Evolutionary conservation across 2,888 invertebrate species (phyloP), one percentile per base, ranked within the genome.

Genomic region (Buathra laborator): DNA sequence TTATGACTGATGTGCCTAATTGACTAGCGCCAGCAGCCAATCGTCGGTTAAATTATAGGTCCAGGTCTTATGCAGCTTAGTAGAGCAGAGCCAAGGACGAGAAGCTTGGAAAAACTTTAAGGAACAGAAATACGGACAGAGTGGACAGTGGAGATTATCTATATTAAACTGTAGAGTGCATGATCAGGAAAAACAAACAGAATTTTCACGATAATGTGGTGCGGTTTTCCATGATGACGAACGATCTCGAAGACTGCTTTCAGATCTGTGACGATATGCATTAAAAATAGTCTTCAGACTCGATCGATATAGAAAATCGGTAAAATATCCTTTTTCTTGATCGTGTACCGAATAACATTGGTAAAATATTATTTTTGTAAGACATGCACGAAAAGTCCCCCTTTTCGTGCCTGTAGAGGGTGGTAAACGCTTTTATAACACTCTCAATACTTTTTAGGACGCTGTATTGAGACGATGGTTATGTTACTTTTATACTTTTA

Each of bases 1-100:
- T 59, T 51, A 70, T 48, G 78, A 51, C 75, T 82, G 84, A 67
- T 70, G 56, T 66, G 72, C 83, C 87, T 90, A 91, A 91, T 91
- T 89, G 89, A 89, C 88, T 86, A 81, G 87, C 88, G 89, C 87
- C 86, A 89, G 86, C 87, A 87, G 87, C 88, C 88, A 87, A 91
- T 90, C 87, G 86, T 79, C 53, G 70, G 72, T 70, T 77, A 91
- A 91, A 92, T 91, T 91, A 90, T 88, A 89, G 89, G 87, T 83
- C 88, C 84, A 46, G 71, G 62, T 70, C 66, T 59, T 9, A 10
- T 62, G 48, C 81, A 75, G 81, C 81, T 84, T 81, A 74, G 19
- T 68, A 51, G 70, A 16, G 48, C 44, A 79, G 78, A 37, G 82
- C 81, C 68, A 64, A 46, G 24, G 72, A 46, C 37, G 56, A 51